These are phyloP conservation scores for Stomatorhinus walkeri DNA, from an alignment of 2,797 vertebrate genomes.

Conservation along the genomic window DNA sequence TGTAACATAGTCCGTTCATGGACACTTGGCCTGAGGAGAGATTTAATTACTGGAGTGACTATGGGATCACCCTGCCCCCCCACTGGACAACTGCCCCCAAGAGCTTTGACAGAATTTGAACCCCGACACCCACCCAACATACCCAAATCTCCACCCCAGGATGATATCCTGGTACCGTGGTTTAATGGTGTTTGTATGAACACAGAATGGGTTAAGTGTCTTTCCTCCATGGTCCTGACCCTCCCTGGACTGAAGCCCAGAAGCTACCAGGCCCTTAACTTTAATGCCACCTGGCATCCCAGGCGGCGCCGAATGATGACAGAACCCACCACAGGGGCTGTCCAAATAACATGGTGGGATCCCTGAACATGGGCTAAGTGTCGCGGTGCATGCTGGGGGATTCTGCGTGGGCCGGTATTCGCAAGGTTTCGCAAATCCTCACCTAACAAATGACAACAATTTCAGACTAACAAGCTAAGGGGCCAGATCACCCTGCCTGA, in stretches of 20 bases:
- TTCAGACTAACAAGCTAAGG: not conserved
- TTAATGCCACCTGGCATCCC: not conserved
- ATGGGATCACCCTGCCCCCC: not conserved
- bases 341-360: not conserved
- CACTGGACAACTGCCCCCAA: not conserved
- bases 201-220: not conserved
- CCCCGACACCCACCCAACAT: not conserved
- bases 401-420: not conserved
- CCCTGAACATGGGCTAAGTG: not conserved
- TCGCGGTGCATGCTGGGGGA: not conserved
- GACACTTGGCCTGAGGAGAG: not conserved
- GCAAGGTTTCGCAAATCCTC: not conserved
- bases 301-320: not conserved
- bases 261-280: not conserved
- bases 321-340: not conserved
- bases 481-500: not conserved
- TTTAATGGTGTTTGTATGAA: not conserved
- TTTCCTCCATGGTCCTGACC: not conserved
- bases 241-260: not conserved
- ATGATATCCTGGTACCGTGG: not conserved
- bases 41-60: not conserved
- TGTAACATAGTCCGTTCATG: not conserved
- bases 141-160: not conserved
- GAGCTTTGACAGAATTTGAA: not conserved
- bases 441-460: not conserved